phyloP scores from a whole-genome alignment of 2,888 invertebrate species.

The Drosophila meridionalis region DNA sequence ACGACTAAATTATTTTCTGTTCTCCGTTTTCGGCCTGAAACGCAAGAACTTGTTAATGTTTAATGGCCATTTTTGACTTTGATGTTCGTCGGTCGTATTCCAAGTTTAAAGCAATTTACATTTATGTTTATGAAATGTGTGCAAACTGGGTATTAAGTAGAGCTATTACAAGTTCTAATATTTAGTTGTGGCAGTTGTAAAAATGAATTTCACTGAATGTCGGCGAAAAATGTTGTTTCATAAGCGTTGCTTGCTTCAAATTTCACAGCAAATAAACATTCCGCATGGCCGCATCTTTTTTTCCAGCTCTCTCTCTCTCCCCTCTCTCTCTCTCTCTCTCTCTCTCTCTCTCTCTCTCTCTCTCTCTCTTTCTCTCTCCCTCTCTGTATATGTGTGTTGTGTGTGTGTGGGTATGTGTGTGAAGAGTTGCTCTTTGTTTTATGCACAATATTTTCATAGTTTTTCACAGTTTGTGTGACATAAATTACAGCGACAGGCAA shows the following conservation, averaged over 20 bases:
- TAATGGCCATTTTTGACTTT: constrained; percentile 64
- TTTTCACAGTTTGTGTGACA: constrained; percentile 65
- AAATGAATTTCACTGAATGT: constrained; percentile 39
- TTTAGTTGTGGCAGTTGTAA: constrained; percentile 22
- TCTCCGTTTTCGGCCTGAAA: constrained; percentile 6
- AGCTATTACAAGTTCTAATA: constrained; percentile 47
- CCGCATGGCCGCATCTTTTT: constrained; percentile 58
- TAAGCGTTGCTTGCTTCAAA: constrained; percentile 58
- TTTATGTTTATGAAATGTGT: constrained; percentile 45
- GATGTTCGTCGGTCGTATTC: constrained; percentile 44
- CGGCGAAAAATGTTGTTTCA: constrained; percentile 4
- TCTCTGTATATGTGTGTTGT: no score
- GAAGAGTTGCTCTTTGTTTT: constrained; percentile 52
- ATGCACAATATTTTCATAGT: constrained; percentile 61
- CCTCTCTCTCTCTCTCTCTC: no score
- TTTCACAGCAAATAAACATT: constrained; percentile 76
- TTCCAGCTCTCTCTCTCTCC: constrained; percentile 1
- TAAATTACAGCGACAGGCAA: constrained; percentile 63
- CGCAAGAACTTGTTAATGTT: constrained; percentile 55
- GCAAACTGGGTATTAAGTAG: constrained; percentile 39
- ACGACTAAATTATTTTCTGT: constrained; percentile 18
- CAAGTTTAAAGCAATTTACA: constrained; percentile 51
- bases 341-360: no score
- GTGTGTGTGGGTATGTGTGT: constrained; percentile 9
- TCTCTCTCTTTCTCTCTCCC: no score